Base-by-base conservation (phyloP, 2,888 invertebrate species). In the Dichetophora obliterata region DNA sequence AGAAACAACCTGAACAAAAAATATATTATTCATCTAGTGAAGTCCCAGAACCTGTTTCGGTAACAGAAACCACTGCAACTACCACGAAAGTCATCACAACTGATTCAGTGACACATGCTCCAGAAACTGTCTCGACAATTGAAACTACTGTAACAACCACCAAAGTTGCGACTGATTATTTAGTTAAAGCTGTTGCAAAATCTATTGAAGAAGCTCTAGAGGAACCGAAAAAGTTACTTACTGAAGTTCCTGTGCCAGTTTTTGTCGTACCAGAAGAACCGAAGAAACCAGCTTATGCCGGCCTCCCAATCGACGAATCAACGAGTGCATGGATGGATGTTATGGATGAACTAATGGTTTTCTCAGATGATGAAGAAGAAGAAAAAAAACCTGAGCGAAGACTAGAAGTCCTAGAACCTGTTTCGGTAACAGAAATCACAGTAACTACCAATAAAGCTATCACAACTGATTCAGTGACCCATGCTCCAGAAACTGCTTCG, bases 281-380 rank as follows among this genome's bases (percentile, higher is more conserved):
- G 0, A 83, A 83, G 68, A 86, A 84, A 77, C 75, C 79, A 57
- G 84, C 80, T 3, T 85, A 85, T 78, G 84, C 83, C 66, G 87
- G 85, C 57, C 81, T 86, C 61, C 85, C 86, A 24, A 82, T 85
- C 57, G 86, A 87, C 74, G 84, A 86, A 27, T 81, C 85, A 1
- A 79, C 85, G 43, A 84, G 80, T 71, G 76, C 84, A 0, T 88
- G 88, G 84, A 83, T 88, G 82, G 77, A 82, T 70, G 82, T 84
- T 16, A 71, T 85, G 50, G 84, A 85, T 27, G 85, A 85, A 24
- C 83, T 85, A 2, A 83, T 85, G 72, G 77, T 78, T 5, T 81
- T 85, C 71, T 83, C 85, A 1, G 85, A 85, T 54, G 31, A 31
- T 31, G 31, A 31, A 31, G 31, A 31, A 31, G 31, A 31, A 31